A percentile compares a stretch with the other conserved stretches of the same genome.
Evolutionary conservation across 2,113 vertebrate genomes (phyloP).

Genomic region (Penelope pileata): DNA sequence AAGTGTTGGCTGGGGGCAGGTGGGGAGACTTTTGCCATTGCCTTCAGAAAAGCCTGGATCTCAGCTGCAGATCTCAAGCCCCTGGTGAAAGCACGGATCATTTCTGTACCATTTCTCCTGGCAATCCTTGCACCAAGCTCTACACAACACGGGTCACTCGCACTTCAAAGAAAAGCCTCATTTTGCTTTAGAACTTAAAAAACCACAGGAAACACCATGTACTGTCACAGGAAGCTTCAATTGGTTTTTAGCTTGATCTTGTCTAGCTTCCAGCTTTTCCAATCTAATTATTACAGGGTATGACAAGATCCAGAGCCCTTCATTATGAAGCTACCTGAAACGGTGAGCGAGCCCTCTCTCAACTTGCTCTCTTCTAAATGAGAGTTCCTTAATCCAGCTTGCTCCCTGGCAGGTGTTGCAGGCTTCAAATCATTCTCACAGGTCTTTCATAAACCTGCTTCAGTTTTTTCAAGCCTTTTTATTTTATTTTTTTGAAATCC

Average conservation of each 20-base stretch:
- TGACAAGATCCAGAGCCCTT: neutral
- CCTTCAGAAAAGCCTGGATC: neutral
- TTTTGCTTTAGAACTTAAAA: neutral
- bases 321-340: neutral
- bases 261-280: neutral
- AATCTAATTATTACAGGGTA: neutral
- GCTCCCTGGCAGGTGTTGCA: neutral
- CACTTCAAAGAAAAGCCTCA: neutral
- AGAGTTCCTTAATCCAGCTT: constrained; percentile 1
- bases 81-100: neutral
- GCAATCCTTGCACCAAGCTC: neutral
- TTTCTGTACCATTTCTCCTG: neutral
- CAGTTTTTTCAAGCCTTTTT: too few relatives aligned
- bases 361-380: neutral
- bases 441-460: neutral
- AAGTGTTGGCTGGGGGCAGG: neutral
- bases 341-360: neutral
- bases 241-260: neutral
- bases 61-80: neutral
- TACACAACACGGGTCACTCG: rapidly evolving
- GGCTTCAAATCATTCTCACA: constrained; percentile 16
- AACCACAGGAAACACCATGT: neutral
- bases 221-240: rapidly evolving
- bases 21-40: neutral
- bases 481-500: neutral